Evolutionary conservation across 2,888 invertebrate genomes (phyloP).

Genomic region (Stegana nigrithorax): DNA sequence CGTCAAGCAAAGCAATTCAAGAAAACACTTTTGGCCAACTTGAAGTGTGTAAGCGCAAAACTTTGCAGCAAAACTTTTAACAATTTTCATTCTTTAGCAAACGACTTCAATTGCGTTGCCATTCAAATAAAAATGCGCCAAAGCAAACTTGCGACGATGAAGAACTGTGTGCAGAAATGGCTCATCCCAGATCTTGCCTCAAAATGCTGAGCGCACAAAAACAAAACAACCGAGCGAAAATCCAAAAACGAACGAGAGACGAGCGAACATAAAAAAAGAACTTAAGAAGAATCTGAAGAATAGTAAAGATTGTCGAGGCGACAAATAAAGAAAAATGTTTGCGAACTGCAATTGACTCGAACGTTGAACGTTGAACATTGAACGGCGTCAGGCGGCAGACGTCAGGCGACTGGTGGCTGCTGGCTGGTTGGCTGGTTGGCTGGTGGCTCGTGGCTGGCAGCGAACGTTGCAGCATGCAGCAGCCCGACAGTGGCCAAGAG

Average conservation of each 20-base stretch:
- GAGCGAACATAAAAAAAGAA: conserved; percentile 28
- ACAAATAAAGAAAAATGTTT: conserved; percentile 45
- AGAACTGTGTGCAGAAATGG: no score
- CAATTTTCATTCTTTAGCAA: conserved; percentile 11
- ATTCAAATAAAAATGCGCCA: conserved; percentile 8
- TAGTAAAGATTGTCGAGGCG: conserved; percentile 14
- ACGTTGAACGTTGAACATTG: not conserved
- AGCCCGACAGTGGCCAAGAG: conserved; percentile 7
- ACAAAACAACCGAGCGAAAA: conserved; percentile 16
- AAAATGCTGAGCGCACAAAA: not conserved
- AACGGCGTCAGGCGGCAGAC: not conserved
- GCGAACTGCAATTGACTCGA: conserved; percentile 22
- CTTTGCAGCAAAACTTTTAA: conserved; percentile 42
- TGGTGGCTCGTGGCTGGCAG: conserved; percentile 28
- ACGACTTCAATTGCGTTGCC: not conserved
- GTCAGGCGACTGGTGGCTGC: conserved; percentile 26
- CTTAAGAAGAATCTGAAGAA: conserved; percentile 34
- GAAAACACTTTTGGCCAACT: conserved; percentile 12
- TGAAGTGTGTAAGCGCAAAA: conserved; percentile 36
- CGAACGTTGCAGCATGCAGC: conserved; percentile 24
- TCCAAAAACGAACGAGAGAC: conserved; percentile 14
- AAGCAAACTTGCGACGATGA: no score
- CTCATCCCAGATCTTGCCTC: not conserved
- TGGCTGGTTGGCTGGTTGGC: not conserved
- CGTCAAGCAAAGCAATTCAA: not conserved